Evolutionary conservation across 2,113 vertebrate species (phyloP), one percentile per base, ranked within the genome.

Genomic region (Neogobius melanostomus): DNA sequence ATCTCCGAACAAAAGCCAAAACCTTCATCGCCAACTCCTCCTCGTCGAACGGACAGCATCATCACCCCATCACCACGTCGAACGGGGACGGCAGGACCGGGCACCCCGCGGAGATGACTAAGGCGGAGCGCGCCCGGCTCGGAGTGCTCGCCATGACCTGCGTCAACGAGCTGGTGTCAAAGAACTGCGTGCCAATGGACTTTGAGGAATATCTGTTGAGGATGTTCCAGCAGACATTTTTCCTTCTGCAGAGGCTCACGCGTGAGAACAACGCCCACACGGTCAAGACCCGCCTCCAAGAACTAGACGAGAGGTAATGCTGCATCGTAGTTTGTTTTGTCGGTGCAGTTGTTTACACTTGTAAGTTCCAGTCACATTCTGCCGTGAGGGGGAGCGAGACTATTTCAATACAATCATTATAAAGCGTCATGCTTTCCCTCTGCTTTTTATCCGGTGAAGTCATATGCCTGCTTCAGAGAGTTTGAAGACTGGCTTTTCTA

Each of bases 141-240:
- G 98, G 98, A 0, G 92, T 98, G 14, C 90, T 99, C 73, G 96
- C 97, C 59, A 99, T 99, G 97, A 94, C 94, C 64, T 99, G 97
- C 88, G 95, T 99, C 91, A 99, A 99, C 11, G 98, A 99, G 89
- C 95, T 99, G 48, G 97, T 99, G 94, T 98, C 96, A 66, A 99
- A 99, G 93, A 99, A 99, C 95, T 99, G 98, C 0, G 97, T 99
- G 90, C 98, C 98, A 7, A 83, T 98, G 93, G 97, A 99, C 83
- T 99, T 99, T 21, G 97, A 99, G 91, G 96, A 99, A 77, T 99
- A 98, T 79, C 92, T 99, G 84, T 92, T 99, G 49, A 94, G 97
- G 48, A 98, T 98, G 95, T 99, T 98, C 92, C 97, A 99, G 93
- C 98, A 99, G 90, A 98, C 98, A 6, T 99, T 99, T 91, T 98